Evolutionary conservation across 2,797 vertebrate genomes (phyloP).

Genomic region (Alectoris magna): DNA sequence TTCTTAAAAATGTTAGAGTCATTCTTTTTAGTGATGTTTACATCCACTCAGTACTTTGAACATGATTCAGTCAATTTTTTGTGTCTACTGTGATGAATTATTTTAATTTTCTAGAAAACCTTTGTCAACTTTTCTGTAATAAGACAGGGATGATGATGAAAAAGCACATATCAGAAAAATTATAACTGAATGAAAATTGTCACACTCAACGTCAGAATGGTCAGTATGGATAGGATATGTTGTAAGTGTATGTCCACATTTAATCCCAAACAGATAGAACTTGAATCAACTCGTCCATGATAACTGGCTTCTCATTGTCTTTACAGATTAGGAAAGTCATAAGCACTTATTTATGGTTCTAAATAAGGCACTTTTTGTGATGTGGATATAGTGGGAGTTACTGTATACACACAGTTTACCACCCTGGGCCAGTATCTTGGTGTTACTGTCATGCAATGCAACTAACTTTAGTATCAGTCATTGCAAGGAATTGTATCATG

Average conservation of each 20-base stretch:
- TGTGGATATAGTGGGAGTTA: fast-evolving
- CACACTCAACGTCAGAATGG: not conserved
- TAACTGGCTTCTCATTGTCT: fast-evolving
- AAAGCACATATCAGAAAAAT: not conserved
- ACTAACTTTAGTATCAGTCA: not conserved
- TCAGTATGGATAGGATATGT: not conserved
- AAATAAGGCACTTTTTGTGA: fast-evolving
- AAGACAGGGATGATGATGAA: not conserved
- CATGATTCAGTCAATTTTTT: not conserved
- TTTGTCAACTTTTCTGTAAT: not conserved
- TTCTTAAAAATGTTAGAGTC: not conserved
- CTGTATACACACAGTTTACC: not conserved
- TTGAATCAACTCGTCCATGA: not conserved
- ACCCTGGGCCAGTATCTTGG: not conserved
- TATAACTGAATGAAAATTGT: not conserved
- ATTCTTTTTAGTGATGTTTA: not conserved
- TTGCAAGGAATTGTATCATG: too few species aligned
- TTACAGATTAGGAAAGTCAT: not conserved
- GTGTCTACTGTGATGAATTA: not conserved
- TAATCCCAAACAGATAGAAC: not conserved
- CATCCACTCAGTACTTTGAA: fast-evolving
- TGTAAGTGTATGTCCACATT: not conserved
- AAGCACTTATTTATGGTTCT: not conserved
- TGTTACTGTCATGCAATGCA: fast-evolving
- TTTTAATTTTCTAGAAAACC: not conserved